These are phyloP conservation scores for Xiphophorus birchmanni DNA, from an alignment of 2,797 vertebrate genomes.

Conservation along the genomic window DNA sequence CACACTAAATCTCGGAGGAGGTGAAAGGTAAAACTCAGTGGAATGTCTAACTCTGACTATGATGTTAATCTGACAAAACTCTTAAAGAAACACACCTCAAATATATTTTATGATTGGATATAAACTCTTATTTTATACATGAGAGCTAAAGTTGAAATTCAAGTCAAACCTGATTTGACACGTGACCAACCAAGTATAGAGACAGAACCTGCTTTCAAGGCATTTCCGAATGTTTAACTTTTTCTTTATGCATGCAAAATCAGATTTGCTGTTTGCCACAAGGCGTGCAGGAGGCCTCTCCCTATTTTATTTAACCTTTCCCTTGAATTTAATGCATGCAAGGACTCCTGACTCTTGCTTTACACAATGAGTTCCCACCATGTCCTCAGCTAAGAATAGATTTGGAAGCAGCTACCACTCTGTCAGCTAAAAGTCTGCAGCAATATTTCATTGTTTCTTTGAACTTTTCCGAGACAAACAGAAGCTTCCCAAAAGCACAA, in stretches of 20 bases:
- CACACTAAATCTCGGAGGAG: slow-evolving; percentile 9
- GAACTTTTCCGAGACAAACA: not conserved
- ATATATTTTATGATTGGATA: not conserved
- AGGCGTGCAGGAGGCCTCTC: not conserved
- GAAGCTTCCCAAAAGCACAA: slow-evolving; percentile 1
- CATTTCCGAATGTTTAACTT: not conserved
- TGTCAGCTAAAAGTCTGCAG: slow-evolving; percentile 20
- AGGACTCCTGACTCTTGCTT: slow-evolving; percentile 12
- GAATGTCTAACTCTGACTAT: not conserved
- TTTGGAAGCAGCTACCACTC: slow-evolving; percentile 6
- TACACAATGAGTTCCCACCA: slow-evolving; percentile 23
- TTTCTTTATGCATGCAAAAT: slow-evolving; percentile 1
- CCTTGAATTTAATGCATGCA: slow-evolving; percentile 12
- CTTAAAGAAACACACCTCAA: too few species aligned
- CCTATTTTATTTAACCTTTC: slow-evolving; percentile 32
- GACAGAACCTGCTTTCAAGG: slow-evolving; percentile 4
- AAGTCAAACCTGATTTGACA: slow-evolving; percentile 29
- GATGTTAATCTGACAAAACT: not conserved
- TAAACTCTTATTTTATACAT: not conserved
- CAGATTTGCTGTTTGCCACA: not conserved
- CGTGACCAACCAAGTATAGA: not conserved
- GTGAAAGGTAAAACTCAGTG: slow-evolving; percentile 28
- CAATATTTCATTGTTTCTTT: not conserved
- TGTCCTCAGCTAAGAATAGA: slow-evolving; percentile 49
- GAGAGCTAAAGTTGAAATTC: slow-evolving; percentile 30